phyloP scores from a whole-genome alignment of 2,888 invertebrate genomes.

The Zaprionus obscuricornis region DNA sequence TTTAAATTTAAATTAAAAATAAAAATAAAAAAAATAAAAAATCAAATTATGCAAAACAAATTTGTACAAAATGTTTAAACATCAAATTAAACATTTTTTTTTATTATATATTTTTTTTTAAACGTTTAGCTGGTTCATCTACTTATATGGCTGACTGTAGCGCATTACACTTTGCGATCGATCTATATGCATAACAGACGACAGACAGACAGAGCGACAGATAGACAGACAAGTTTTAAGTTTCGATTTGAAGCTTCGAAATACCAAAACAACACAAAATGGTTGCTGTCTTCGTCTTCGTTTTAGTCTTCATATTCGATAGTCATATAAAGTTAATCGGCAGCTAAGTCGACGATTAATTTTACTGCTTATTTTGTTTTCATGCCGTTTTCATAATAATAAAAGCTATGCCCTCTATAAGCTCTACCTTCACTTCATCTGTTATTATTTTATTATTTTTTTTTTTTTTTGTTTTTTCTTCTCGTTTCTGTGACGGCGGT shows the following conservation, averaged over 20 bases:
- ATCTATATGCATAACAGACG: slow-evolving; percentile 22
- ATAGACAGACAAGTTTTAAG: slow-evolving; percentile 22
- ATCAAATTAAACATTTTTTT: too few species aligned
- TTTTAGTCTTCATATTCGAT: slow-evolving; percentile 10
- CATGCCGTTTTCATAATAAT: slow-evolving; percentile 59
- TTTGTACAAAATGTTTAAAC: too few species aligned
- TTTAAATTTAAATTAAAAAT: too few species aligned
- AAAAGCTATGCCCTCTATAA: slow-evolving; percentile 38
- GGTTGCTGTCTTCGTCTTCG: slow-evolving; percentile 41
- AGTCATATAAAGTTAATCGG: slow-evolving; percentile 57
- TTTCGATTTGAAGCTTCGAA: slow-evolving; percentile 18
- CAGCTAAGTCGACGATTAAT: slow-evolving; percentile 75
- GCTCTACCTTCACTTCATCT: background rate
- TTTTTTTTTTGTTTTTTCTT: background rate
- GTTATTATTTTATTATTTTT: too few species aligned
- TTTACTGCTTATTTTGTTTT: slow-evolving; percentile 73
- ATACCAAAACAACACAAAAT: slow-evolving; percentile 45
- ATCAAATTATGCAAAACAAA: too few species aligned
- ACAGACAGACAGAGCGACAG: too few species aligned
- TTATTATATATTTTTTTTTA: too few species aligned
- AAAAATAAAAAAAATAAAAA: too few species aligned
- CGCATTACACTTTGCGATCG: background rate
- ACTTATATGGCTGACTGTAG: slow-evolving; percentile 23
- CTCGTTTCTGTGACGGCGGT: slow-evolving; percentile 42
- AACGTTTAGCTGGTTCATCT: too few species aligned